A percentile compares a stretch with the other conserved stretches of the same genome.
phyloP scores from a whole-genome alignment of 35 echinoderm and acorn worm species.

The Chiridota heheva region DNA sequence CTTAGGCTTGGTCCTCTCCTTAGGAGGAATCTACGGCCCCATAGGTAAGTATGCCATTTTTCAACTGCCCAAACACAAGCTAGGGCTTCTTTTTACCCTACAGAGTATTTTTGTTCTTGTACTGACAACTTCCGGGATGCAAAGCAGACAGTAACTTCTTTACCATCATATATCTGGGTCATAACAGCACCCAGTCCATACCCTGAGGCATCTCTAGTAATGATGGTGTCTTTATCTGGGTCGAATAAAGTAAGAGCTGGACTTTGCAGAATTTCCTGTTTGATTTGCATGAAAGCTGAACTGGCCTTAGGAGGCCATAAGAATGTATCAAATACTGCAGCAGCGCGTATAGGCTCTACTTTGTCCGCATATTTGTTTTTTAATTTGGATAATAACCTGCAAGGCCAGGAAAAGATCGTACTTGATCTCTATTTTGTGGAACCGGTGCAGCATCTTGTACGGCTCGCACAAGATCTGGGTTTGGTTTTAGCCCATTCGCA shows the following conservation, averaged over 20 bases:
- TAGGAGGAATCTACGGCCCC: conserved; percentile 48
- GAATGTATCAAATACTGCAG: not conserved
- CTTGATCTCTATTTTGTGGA: not conserved
- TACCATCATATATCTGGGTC: conserved; percentile 33
- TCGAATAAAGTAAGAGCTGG: conserved; percentile 33
- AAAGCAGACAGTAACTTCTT: conserved; percentile 40
- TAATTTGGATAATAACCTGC: conserved; percentile 24
- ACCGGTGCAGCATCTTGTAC: not conserved
- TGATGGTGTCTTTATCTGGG: not conserved
- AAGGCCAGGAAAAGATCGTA: not conserved
- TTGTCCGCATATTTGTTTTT: not conserved
- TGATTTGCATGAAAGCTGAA: not conserved
- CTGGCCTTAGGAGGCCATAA: not conserved
- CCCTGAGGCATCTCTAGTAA: conserved; percentile 41
- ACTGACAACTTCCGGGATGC: conserved; percentile 33
- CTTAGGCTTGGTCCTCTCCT: too few species aligned
- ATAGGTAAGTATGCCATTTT: conserved; percentile 54
- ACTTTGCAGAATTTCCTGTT: not conserved
- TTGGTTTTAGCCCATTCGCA: not conserved
- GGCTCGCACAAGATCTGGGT: not conserved
- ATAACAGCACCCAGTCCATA: conserved; percentile 51
- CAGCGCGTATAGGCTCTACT: not conserved
- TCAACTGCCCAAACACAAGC: conserved; percentile 52
- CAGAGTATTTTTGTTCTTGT: conserved; percentile 48
- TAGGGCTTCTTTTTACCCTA: conserved; percentile 48